Base-by-base conservation (phyloP, 2,797 vertebrate species). In the Acipenser transmontanus region DNA sequence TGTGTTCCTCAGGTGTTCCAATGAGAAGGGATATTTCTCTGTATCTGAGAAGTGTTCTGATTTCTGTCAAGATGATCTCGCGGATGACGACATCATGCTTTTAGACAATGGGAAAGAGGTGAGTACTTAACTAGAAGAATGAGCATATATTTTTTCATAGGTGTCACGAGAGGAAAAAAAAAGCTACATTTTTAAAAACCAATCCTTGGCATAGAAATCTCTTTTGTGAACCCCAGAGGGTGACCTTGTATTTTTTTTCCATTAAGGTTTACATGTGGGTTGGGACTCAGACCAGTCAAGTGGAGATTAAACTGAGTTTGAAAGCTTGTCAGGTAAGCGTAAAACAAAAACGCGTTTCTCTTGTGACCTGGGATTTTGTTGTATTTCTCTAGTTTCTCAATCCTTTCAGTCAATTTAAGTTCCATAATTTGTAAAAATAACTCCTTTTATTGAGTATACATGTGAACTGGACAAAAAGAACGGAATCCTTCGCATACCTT, bases 181-280 rank as follows among this genome's bases (percentile, higher is more conserved):
- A 34, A 34, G 34, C 34, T 34, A 34, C 34, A 34, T 34, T 3
- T 34, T 17, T 17, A 17, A 34, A 34, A 34, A 34, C 34, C 34
- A 34, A 34, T 34, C 34, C 34, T 34, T 34, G 34, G 34, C 17
- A 17, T 17, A 17, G 17, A 17, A 17, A 17, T 34, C 4, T 34
- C 4, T 34, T 34, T 2, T 34, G 34, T 34, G 34, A 34, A 34
- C 4, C 34, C 4, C 34, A 34, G 4, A 34, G 34, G 34, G 34
- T 34, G 34, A 34, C 34, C 3, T 34, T 34, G 1, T 34, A 13
- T 50, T 4, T 68, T 3, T 75, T 8, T 17, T 34, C 34, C 49
- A 62, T 75, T 0, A 82, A 99, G 97, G 97, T 99, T 69, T 99
- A 98, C 81, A 99, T 99, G 97, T 99, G 97, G 97, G 97, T 99